These are phyloP conservation scores for Tachuris rubrigastra DNA, from an alignment of 2,113 vertebrate genomes.

Conservation along the genomic window DNA sequence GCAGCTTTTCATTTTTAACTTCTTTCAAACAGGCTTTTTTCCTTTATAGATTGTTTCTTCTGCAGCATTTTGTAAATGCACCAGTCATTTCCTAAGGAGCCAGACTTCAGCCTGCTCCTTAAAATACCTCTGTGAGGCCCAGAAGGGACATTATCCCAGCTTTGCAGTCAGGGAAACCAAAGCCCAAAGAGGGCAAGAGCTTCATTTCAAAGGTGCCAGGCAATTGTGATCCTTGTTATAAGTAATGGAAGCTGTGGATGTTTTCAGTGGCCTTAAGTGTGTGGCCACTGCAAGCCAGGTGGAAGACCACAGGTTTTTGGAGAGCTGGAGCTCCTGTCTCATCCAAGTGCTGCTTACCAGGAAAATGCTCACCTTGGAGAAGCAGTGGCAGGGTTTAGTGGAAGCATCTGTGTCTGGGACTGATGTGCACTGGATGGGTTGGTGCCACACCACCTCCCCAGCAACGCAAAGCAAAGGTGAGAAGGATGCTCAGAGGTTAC, in stretches of 20 bases:
- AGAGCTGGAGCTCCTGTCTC: background rate
- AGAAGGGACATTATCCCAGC: background rate
- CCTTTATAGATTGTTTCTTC: background rate
- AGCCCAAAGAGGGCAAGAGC: background rate
- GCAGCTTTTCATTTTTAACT: constrained; percentile 6
- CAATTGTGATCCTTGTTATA: background rate
- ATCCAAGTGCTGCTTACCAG: background rate
- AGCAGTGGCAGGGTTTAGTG: fast-evolving
- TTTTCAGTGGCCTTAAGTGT: background rate
- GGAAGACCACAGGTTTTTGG: background rate
- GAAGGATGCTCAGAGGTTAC: background rate
- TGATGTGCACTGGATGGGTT: background rate
- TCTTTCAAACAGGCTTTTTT: background rate
- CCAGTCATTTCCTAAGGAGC: background rate
- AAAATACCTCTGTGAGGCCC: background rate
- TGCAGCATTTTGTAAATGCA: background rate
- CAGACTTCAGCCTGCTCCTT: background rate
- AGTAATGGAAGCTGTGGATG: background rate
- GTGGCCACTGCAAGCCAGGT: fast-evolving
- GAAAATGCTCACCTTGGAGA: background rate
- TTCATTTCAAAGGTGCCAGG: background rate
- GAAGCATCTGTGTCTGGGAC: background rate
- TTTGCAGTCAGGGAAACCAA: background rate
- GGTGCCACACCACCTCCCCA: background rate
- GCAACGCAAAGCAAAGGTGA: fast-evolving